Conservation (phyloP, 2,888 invertebrate species). For the Hypselothyrea guttata region DNA sequence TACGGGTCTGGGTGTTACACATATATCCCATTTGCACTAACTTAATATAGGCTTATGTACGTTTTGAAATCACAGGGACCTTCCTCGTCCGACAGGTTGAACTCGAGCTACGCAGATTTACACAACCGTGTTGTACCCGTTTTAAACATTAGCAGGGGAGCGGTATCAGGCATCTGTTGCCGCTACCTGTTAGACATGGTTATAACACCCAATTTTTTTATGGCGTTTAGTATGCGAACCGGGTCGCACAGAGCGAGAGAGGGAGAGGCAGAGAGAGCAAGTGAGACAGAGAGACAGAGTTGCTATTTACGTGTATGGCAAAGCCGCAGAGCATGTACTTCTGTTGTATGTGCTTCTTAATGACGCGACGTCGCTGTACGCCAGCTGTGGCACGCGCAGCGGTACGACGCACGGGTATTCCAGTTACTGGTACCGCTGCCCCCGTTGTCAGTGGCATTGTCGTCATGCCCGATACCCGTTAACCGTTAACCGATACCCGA, state of each 20-base stretch:
- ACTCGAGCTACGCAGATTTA: too few relatives aligned
- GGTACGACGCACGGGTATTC: slow-evolving; percentile 55
- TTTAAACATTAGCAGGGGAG: too few relatives aligned
- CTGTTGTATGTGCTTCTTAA: slow-evolving; percentile 82
- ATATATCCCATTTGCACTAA: too few relatives aligned
- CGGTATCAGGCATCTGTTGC: neutral
- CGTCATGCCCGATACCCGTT: slow-evolving; percentile 16
- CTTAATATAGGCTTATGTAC: too few relatives aligned
- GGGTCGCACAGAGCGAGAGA: neutral
- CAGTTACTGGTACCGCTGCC: slow-evolving; percentile 24
- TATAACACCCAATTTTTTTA: too few relatives aligned
- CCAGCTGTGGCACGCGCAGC: slow-evolving; percentile 80
- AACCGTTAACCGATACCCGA: too few relatives aligned
- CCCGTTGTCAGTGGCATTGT: slow-evolving; percentile 38
- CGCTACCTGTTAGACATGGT: too few relatives aligned
- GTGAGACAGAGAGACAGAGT: neutral
- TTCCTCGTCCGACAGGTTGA: too few relatives aligned
- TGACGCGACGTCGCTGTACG: slow-evolving; percentile 79
- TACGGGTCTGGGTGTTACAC: too few relatives aligned
- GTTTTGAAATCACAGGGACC: too few relatives aligned
- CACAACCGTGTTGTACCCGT: too few relatives aligned
- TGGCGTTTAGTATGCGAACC: too few relatives aligned
- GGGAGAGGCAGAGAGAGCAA: neutral
- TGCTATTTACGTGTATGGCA: slow-evolving; percentile 80
- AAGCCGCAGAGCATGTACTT: slow-evolving; percentile 82